Conservation (phyloP, 2,113 vertebrate species). For the Clinocottus analis region DNA sequence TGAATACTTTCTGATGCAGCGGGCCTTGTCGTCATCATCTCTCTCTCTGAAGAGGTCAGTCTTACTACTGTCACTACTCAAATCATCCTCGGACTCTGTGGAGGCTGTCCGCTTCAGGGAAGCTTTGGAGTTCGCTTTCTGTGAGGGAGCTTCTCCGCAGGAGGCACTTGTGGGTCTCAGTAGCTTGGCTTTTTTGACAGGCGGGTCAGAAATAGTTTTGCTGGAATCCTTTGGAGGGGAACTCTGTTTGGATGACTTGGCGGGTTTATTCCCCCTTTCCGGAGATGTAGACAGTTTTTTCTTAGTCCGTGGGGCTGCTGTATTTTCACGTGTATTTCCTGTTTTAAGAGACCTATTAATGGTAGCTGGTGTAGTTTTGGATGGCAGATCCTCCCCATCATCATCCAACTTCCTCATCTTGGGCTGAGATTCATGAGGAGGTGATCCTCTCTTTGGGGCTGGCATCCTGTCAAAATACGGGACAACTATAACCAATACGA, state of each 20-base stretch:
- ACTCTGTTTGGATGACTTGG: constrained; percentile 64
- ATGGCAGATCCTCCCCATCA: constrained; percentile 56
- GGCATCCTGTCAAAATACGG: constrained; percentile 79
- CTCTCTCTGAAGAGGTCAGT: constrained; percentile 63
- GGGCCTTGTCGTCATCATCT: constrained; percentile 61
- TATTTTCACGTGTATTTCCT: constrained; percentile 62
- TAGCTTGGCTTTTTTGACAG: constrained; percentile 74
- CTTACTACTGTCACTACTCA: constrained; percentile 62
- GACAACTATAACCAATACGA: neutral
- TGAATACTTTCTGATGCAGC: constrained; percentile 68
- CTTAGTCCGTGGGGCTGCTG: constrained; percentile 67
- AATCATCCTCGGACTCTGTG: constrained; percentile 65
- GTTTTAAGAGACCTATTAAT: constrained; percentile 63
- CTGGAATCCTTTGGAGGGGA: constrained; percentile 60
- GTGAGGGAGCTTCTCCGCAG: constrained; percentile 63
- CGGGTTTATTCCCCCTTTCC: constrained; percentile 61
- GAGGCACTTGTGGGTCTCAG: constrained; percentile 74
- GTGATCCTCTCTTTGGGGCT: constrained; percentile 78
- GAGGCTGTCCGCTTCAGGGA: constrained; percentile 73
- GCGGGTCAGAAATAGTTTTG: constrained; percentile 55
- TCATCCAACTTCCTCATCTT: constrained; percentile 80
- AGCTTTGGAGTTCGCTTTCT: constrained; percentile 54
- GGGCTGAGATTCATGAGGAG: constrained; percentile 71
- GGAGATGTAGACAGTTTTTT: constrained; percentile 59
- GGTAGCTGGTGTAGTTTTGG: constrained; percentile 62